Evolutionary conservation across 37 sponge, comb jelly and placozoan species (phyloP).

Genomic region (Haliclona indistincta): DNA sequence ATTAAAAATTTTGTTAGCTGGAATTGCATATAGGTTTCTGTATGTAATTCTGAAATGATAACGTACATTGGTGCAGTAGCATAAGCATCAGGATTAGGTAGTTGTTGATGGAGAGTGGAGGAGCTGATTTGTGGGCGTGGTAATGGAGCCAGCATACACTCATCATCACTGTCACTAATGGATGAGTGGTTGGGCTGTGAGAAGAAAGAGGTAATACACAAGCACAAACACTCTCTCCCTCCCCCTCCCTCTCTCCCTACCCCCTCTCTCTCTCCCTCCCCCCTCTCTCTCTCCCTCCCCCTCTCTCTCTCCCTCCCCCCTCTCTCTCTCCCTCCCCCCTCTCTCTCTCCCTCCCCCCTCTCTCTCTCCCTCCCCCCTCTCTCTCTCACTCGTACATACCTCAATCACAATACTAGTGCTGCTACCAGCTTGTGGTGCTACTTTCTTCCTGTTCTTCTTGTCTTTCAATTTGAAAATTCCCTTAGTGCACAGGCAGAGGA

Average conservation of each 20-base stretch:
- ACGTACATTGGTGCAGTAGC: too few relatives aligned
- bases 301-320: constrained; percentile 4
- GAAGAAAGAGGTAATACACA: too few relatives aligned
- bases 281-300: neutral
- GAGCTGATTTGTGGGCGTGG: neutral
- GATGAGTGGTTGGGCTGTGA: too few relatives aligned
- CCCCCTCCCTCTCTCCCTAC: neutral
- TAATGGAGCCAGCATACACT: neutral
- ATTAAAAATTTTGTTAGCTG: too few relatives aligned
- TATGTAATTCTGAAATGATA: too few relatives aligned
- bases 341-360: constrained; percentile 1
- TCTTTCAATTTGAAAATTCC: neutral
- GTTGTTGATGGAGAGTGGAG: neutral
- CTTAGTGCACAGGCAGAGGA: too few relatives aligned
- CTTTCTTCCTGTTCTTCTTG: neutral
- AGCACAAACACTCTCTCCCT: too few relatives aligned
- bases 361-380: neutral
- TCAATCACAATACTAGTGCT: neutral
- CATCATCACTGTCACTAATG: neutral
- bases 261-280: neutral
- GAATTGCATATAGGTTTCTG: too few relatives aligned
- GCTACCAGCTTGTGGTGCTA: neutral
- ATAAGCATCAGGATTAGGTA: too few relatives aligned
- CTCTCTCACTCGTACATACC: neutral
- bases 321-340: neutral